A percentile compares a stretch with the other conserved stretches of the same genome.
phyloP scores from a whole-genome alignment of 1,140 invertebrate genomes.

The Bradynema listronoti region DNA sequence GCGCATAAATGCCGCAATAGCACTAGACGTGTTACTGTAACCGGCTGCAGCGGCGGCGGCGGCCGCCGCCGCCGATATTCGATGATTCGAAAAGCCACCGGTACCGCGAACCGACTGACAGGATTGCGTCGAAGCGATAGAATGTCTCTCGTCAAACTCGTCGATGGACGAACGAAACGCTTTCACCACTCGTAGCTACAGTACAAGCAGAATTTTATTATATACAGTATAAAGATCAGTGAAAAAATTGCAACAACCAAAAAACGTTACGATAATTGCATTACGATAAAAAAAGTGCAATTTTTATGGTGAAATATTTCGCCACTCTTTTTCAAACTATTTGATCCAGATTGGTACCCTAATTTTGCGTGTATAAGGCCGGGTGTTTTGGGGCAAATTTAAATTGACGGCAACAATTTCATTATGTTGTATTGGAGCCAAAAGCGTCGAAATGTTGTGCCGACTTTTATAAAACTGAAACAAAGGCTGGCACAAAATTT shows the following conservation, averaged over 20 bases:
- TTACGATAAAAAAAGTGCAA: no score
- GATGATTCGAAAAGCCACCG: background rate
- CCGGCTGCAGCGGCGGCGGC: slow-evolving; percentile 17
- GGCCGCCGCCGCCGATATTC: background rate
- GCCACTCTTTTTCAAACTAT: no score
- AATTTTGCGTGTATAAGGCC: no score
- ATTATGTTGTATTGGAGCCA: no score
- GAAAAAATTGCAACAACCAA: slow-evolving; percentile 4
- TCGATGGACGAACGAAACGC: slow-evolving; percentile 99
- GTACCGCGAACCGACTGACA: slow-evolving; percentile 54
- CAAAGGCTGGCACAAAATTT: no score
- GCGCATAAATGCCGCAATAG: slow-evolving; percentile 36
- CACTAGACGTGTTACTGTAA: slow-evolving; percentile 1
- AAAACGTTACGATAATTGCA: background rate
- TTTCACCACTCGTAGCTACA: slow-evolving; percentile 95
- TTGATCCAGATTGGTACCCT: no score
- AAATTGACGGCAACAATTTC: no score
- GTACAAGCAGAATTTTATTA: slow-evolving; percentile 17
- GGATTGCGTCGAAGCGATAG: slow-evolving; percentile 63
- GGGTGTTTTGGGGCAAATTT: no score
- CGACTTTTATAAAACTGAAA: no score
- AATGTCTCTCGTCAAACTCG: slow-evolving; percentile 94
- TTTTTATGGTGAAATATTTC: no score
- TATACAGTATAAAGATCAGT: no score
- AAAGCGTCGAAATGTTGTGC: no score